Evolutionary conservation across 2,888 invertebrate species (phyloP), one percentile per base, ranked within the genome.

Genomic region (Drosophila ezoana): DNA sequence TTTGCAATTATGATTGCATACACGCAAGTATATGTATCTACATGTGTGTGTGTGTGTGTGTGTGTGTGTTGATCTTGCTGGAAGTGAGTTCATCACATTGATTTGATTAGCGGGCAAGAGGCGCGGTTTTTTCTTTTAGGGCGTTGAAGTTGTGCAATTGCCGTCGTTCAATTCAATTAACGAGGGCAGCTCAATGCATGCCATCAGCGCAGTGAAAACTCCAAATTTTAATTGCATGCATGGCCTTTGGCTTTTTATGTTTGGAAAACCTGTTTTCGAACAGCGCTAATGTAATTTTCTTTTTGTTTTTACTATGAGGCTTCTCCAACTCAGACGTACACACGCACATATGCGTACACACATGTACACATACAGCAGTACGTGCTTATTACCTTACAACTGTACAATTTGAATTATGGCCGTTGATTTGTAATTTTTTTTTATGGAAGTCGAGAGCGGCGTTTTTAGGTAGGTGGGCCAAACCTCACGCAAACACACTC

Each of bases 1-100:
- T 71, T 76, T 72, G 75, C 75, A 76, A 76, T 76, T 76, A 76
- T 76, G 79, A 82, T 76, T 80, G 77, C 70, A 72, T 76, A 66
- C 59, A 35, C 47, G 18, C 48, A 32, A 33, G 13, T 14, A 37
- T 62, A 64, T 68, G 66, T 14, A 49, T 20, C 14, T 28, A 23
- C 38, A 38, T 53, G 16, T 49, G 11, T 37, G 32, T 51, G 23
- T 13, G 18, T 45, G 16, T 60, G 47, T 23, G 37, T 51, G 11
- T 51, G 32, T 38, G 40, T 60, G n/a, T 56, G 58, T 75, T 75
- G 76, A 75, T 76, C 75, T 66, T 76, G 76, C 63, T 75, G 66
- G 45, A 75, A 76, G 76, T 76, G 75, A 76, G 75, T 76, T 76
- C 76, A 76, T 76, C 75, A 76, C 76, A 76, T 76, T 76, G 75